Base-by-base conservation (phyloP, 2,888 invertebrate genomes). In the Opisthograptis luteolata region DNA sequence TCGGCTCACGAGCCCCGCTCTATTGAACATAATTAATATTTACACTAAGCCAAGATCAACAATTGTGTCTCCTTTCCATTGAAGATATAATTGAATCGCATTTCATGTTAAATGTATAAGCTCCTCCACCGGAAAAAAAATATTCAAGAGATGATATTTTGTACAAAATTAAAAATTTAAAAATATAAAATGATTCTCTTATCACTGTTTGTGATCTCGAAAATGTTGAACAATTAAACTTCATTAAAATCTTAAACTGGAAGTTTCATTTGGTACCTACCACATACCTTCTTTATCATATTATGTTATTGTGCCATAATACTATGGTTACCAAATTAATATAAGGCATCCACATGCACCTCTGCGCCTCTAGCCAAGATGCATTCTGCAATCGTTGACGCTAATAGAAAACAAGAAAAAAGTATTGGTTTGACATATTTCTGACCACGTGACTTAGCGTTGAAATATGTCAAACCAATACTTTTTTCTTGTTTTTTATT, bases 181-280 rank as follows among this genome's bases (percentile, higher is more conserved):
- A 73, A 76, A 76, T 84, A 76, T 78, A 76, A 81, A 75, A 79
- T 71, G 69, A 79, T 78, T 83, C 79, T 82, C 79, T 81, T 80
- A 58, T 79, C 77, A 81, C 79, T 73, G 76, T 83, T 84, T 86
- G 88, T 87, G 87, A 87, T 86, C 89, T 87, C 84, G 76, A 81
- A 80, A 80, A 86, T 84, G 87, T 88, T 89, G 72, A 85, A 81
- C 73, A 73, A 88, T 81, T 86, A 87, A 87, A 89, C 77, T 83
- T 82, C 78, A 84, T 85, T 84, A 79, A 87, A 86, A 73, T 76
- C 83, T 77, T 76, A 72, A 60, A 31, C 41, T 49, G 55, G 49
- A 34, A 10, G 37, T 56, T 45, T 40, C 7, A 47, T 48, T 40
- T 42, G n/a, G n/a, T n/a, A 19, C 22, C 14, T 39, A 27, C 22